These are phyloP conservation scores for Hoplodrina blanda DNA, from an alignment of 2,888 invertebrate genomes.

Conservation along the genomic window DNA sequence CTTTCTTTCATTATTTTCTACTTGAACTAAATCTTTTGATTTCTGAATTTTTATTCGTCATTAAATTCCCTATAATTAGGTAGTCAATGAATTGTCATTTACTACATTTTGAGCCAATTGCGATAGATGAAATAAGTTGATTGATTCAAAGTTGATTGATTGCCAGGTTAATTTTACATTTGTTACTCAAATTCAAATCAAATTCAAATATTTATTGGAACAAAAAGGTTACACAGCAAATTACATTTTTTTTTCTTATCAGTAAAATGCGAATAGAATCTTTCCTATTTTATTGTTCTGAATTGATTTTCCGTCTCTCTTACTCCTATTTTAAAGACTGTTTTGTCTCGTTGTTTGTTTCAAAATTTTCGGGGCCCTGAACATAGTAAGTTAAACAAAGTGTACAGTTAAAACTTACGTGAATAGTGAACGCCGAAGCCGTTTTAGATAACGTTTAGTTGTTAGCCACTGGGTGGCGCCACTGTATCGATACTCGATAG, in stretches of 20 bases:
- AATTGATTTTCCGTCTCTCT: neutral
- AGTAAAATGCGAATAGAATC: neutral
- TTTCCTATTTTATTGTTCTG: neutral
- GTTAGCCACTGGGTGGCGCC: slow-evolving; percentile 54
- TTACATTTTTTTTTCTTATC: neutral
- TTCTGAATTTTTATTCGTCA: neutral
- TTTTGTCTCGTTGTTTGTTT: neutral
- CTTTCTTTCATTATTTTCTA: neutral
- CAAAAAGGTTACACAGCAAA: neutral
- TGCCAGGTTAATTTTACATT: neutral
- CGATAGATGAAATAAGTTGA: neutral
- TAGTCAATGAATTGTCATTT: neutral
- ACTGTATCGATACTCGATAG: slow-evolving; percentile 47
- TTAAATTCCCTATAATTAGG: neutral
- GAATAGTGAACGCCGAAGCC: slow-evolving; percentile 60
- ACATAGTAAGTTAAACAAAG: slow-evolving; percentile 49
- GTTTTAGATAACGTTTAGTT: slow-evolving; percentile 66
- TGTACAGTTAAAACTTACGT: slow-evolving; percentile 64
- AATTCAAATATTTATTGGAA: too few species aligned
- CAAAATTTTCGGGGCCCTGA: slow-evolving; percentile 49
- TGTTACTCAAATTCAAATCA: neutral
- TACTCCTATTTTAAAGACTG: neutral
- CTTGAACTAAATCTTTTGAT: neutral
- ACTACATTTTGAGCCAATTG: neutral
- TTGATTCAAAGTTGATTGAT: slow-evolving; percentile 7